Base-by-base conservation (phyloP, 2,797 vertebrate genomes). In the Lagothrix lagotricha region DNA sequence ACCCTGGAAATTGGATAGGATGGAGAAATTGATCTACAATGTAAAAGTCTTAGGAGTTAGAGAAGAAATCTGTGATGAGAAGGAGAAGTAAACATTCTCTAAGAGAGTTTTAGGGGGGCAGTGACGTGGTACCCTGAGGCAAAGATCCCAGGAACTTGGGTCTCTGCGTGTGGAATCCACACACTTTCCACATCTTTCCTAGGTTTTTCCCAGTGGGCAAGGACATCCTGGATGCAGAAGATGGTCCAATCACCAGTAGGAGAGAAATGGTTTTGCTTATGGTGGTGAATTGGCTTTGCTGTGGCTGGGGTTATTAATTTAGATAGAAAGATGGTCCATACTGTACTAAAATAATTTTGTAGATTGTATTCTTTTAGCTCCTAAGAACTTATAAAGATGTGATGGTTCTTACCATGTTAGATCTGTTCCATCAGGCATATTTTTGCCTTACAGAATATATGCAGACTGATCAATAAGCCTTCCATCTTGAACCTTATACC, bases 391-490 rank as follows among this genome's bases (percentile, higher is more conserved):
- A 5, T 54, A 96, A 64, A 95, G 83, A 89, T 96, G 89, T 70
- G 46, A 86, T 95, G 33, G 41, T 80, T 93, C 96, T 98, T 98
- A 83, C 91, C 70, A 88, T 72, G 26, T 96, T 96, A 83, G 96
- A 80, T 19, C 93, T 92, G 44, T 73, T 95, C 97, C 46, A 46
- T 88, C 88, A 89, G 94, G 94, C 94, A 58, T 93, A 96, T 83
- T 75, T n/a, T 97, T 97, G 94, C 94, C 96, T 97, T 95, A 96
- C 94, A 93, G 93, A 96, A 24, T 97, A 97, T 28, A 96, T 36
- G 2, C 33, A 50, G 26, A 46, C 14, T 2, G 13, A 44, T 7
- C 12, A 13, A 15, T 0, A 1, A 30, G 11, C 41, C 80, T 46
- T 73, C 97, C 81, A 28, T 67, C 58, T 46, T 61, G 90, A 96